A percentile compares a stretch with the other conserved stretches of the same genome.
phyloP scores from a whole-genome alignment of 53 echinoderm and acorn worm species.

The Temnopleurus reevesii region DNA sequence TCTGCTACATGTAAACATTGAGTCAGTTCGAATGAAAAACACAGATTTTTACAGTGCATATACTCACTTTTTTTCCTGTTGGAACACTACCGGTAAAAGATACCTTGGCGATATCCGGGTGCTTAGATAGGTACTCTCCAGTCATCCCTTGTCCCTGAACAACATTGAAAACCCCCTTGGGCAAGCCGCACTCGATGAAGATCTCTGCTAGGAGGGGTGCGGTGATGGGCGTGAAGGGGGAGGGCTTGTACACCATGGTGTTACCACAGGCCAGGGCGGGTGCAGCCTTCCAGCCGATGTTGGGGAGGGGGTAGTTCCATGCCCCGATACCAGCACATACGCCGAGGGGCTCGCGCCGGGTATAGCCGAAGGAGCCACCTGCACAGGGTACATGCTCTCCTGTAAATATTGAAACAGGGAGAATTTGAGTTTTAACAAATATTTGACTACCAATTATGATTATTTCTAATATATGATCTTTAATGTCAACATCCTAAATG shows the following conservation, averaged over 20 bases:
- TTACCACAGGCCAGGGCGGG: conserved; percentile 88
- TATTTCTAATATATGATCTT: too few relatives aligned
- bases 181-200: conserved; percentile 77
- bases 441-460: too few relatives aligned
- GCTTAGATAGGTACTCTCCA: conserved; percentile 63
- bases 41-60: too few relatives aligned
- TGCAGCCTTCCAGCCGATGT: conserved; percentile 80
- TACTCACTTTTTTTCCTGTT: conserved; percentile 75
- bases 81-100: conserved; percentile 80
- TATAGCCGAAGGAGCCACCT: conserved; percentile 82
- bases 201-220: conserved; percentile 79
- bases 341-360: conserved; percentile 80
- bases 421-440: too few relatives aligned
- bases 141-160: conserved; percentile 79
- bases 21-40: too few relatives aligned
- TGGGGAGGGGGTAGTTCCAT: conserved; percentile 90
- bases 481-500: too few relatives aligned
- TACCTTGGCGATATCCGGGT: conserved; percentile 67
- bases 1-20: too few relatives aligned
- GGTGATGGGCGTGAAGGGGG: conserved; percentile 78
- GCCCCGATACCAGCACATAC: conserved; percentile 89
- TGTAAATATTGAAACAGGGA: conserved; percentile 24
- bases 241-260: conserved; percentile 92
- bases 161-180: conserved; percentile 84
- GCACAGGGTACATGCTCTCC: conserved; percentile 78